These are phyloP conservation scores for Pollenia labialis DNA, from an alignment of 2,888 invertebrate genomes.

Conservation along the genomic window DNA sequence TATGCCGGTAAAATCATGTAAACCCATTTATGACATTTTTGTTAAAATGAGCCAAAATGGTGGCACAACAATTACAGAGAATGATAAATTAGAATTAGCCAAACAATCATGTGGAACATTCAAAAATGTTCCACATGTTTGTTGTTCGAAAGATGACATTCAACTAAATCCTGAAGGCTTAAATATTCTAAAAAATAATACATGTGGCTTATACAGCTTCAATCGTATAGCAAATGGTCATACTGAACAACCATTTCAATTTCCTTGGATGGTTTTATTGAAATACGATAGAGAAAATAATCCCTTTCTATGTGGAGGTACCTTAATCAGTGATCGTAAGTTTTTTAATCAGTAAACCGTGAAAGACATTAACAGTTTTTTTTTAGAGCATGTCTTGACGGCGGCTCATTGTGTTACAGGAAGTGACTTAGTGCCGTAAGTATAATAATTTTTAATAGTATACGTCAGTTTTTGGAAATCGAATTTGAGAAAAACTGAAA, in stretches of 20 bases:
- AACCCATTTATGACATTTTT: conserved; percentile 40
- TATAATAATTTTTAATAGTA: neutral
- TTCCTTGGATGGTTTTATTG: conserved; percentile 91
- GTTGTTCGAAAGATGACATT: conserved; percentile 76
- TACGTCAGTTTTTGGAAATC: too few relatives aligned
- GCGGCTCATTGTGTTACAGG: conserved; percentile 78
- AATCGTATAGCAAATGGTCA: conserved; percentile 87
- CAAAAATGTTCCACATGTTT: conserved; percentile 76
- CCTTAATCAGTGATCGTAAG: conserved; percentile 79
- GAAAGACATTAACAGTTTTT: neutral
- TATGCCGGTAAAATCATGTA: conserved; percentile 58
- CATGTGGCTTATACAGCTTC: conserved; percentile 86
- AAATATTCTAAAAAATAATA: conserved; percentile 73
- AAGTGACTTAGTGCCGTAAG: conserved; percentile 76
- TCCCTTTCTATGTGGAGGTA: conserved; percentile 82
- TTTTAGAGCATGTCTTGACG: conserved; percentile 77
- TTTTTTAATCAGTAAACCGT: conserved; percentile 57
- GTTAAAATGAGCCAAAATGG: conserved; percentile 18
- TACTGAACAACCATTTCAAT: conserved; percentile 86
- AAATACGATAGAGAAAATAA: conserved; percentile 84
- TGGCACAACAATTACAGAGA: neutral
- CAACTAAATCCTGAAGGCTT: conserved; percentile 78
- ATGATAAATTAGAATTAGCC: conserved; percentile 19
- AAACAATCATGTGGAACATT: conserved; percentile 44
- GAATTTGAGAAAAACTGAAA: too few relatives aligned